Evolutionary conservation across 2,888 invertebrate species (phyloP), one percentile per base, ranked within the genome.

Genomic region (Penaeus monodon): DNA sequence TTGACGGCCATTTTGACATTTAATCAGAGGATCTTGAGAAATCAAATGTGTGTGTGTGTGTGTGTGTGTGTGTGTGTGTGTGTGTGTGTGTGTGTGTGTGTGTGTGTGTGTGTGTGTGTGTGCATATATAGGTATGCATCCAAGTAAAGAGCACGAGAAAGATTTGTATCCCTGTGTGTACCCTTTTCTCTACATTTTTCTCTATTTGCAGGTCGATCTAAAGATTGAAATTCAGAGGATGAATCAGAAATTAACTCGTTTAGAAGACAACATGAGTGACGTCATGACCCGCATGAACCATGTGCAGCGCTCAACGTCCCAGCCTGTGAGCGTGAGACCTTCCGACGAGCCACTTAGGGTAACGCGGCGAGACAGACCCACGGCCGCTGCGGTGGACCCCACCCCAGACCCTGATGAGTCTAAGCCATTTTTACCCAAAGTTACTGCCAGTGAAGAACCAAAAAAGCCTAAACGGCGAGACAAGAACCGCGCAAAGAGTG

Each of bases 201-300:
- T 68, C 20, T 57, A 27, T 38, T 74, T 17, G 7, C 81, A 89
- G 89, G 95, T 96, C 87, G 97, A 97, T 91, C 95, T 97, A 70
- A 96, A 96, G 91, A 93, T 96, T 88, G 97, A 97, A 92, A 95
- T 97, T 91, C 96, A 96, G 92, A 94, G 95, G 90, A 94, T 97
- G 91, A n/a, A 96, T 91, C 95, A 96, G 91, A 95, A 96, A 93
- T 95, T 98, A 92, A 96, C 96, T 0, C 95, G 96, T 90, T 96
- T 98, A 92, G 98, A 98, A 92, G 97, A 97, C 91, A 94, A 98
- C 92, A 94, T 99, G 90, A n/a, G 95, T 81, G 95, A 96, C 84
- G 91, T 93, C 49, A 78, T 85, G 57, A 76, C 88, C 27, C 73
- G 92, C 91, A 91, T 92, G 92, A 91, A 83, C 64, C 57, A 81